Evolutionary conservation across 2,888 invertebrate genomes (phyloP).

Genomic region (Bhutanitis thaidina): DNA sequence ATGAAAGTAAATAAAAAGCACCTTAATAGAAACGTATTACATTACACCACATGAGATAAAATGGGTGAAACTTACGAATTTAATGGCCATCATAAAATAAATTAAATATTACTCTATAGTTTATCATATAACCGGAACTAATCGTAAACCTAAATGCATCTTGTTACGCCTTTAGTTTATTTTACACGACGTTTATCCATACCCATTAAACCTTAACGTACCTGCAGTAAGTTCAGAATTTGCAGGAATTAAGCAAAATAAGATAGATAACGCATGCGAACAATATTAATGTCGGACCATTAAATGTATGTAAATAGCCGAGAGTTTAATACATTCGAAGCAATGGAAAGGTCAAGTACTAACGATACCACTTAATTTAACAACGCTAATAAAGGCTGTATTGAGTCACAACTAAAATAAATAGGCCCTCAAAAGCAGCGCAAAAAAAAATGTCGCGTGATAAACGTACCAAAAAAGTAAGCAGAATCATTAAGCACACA

Average conservation of each 20-base stretch:
- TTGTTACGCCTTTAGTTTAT: neutral
- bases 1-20: too few relatives aligned
- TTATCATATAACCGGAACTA: too few relatives aligned
- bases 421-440: constrained; percentile 51
- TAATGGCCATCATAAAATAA: too few relatives aligned
- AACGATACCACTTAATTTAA: constrained; percentile 50
- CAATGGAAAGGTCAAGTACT: constrained; percentile 48
- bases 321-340: constrained; percentile 24
- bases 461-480: constrained; percentile 70
- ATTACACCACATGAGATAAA: too few relatives aligned
- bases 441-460: constrained; percentile 65
- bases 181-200: neutral
- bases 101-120: too few relatives aligned
- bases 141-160: neutral
- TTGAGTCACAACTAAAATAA: constrained; percentile 64
- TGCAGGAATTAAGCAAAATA: neutral
- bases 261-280: constrained; percentile 13
- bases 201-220: neutral
- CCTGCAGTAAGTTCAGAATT: neutral
- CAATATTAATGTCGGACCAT: constrained; percentile 16
- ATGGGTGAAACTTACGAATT: too few relatives aligned
- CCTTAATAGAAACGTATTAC: too few relatives aligned
- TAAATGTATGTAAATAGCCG: constrained; percentile 21
- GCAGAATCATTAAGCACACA: constrained; percentile 79
- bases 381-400: constrained; percentile 62